Base-by-base conservation (phyloP, 2,113 vertebrate species). In the Perca flavescens region DNA sequence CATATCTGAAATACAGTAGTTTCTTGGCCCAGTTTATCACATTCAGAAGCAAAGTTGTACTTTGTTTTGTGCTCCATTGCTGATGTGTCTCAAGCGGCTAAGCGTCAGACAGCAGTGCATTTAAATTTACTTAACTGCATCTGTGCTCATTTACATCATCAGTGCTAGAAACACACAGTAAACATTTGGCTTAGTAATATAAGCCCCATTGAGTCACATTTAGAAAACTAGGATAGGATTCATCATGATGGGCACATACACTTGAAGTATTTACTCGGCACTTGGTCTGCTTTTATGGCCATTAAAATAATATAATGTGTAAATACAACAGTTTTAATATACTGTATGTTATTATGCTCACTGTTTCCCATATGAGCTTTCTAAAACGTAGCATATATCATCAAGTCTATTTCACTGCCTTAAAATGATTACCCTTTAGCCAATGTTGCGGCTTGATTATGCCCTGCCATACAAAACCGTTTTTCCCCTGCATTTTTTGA, bases 51-150 rank as follows among this genome's bases (percentile, higher is more conserved):
- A 52, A 19, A 62, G 43, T 60, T 43, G 19, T 16, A 62, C 67
- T 58, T 73, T 53, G 36, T 25, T 31, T 43, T 81, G 60, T 62
- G 54, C 84, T 80, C 46, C 57, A 56, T 47, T 80, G 64, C 71
- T 82, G 62, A 81, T 77, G 72, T 71, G 78, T 84, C 50, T 77
- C 19, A 50, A 54, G 78, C 21, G 11, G 69, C 56, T 10, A 53
- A 17, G 43, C 53, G 67, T 74, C 68, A 58, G 64, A 60, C 31
- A 1, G 62, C 43, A 36, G 66, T 43, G 73, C 69, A 78, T 78
- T 80, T 83, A 84, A 77, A 83, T 77, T 84, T 73, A 78, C 74
- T 83, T 81, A 86, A 74, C 72, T 34, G 66, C 75, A 77, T 82
- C 73, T 80, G 66, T 34, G 77, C 76, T 76, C 69, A 67, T 85